Evolutionary conservation across 2,797 vertebrate genomes (phyloP), one percentile per base, ranked within the genome.

Genomic region (Onychomys arenicola): DNA sequence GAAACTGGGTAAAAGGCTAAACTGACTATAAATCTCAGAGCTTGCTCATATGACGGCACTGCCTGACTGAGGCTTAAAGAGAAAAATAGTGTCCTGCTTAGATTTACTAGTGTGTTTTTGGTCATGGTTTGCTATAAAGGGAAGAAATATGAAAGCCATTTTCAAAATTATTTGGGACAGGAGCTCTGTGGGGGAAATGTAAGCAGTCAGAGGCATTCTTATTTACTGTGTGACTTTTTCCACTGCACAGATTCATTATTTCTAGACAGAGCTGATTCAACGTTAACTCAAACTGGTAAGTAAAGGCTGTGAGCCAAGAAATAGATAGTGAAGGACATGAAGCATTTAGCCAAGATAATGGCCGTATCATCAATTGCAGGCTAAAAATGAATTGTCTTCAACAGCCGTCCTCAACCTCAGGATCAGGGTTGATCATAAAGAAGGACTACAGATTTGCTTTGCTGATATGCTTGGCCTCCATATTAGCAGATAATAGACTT

Each of bases 11-110:
- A 96, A 98, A 98, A 98, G 96, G 97, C 98, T 98, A 98, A 98
- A 97, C 93, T 98, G 97, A 97, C 97, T 46, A 82, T 90, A 98
- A 98, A 98, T 98, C 97, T 98, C 98, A 96, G 97, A 98, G 97
- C 93, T 98, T 83, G 34, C 98, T 98, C 98, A 94, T 96, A 81
- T 57, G 96, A 93, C 95, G 61, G 91, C 90, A 86, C 93, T 96
- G 96, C 93, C 92, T 95, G 97, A 96, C 96, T 92, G 93, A 93
- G 97, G 77, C 93, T 95, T 94, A 88, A 49, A 80, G 95, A 96
- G 81, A 92, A 96, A 95, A 69, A 69, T 32, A 49, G 93, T 80
- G 90, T 95, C 93, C 97, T 85, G 94, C 95, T 69, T 1, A 29
- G 94, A 97, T 84, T 95, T 97, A 93, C 55, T 94, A 97, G 97